Evolutionary conservation across 2,113 vertebrate species (phyloP).

Genomic region (Odocoileus virginianus): DNA sequence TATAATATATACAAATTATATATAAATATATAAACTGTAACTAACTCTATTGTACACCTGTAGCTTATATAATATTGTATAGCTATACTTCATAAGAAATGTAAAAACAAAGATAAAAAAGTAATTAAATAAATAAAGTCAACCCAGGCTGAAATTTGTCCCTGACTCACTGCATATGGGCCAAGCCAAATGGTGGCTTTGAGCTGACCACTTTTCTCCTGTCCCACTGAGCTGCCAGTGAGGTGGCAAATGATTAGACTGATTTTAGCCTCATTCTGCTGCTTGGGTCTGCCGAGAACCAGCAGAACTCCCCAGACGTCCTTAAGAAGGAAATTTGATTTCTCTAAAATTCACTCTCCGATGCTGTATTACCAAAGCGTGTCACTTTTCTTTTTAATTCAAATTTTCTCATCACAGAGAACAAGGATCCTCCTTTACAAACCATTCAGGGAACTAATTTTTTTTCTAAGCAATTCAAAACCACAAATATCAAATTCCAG

Average conservation of each 20-base stretch:
- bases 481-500: background rate
- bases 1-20: background rate
- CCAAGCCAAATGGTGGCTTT: background rate
- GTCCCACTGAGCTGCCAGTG: background rate
- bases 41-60: background rate
- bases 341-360: background rate
- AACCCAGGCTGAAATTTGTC: background rate
- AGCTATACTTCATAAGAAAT: background rate
- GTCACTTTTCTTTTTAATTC: constrained; percentile 19
- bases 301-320: background rate
- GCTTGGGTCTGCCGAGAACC: background rate
- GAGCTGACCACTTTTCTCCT: background rate
- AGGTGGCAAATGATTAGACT: background rate
- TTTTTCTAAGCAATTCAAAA: constrained; percentile 26
- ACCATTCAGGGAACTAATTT: background rate
- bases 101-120: background rate
- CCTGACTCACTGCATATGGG: background rate
- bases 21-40: background rate
- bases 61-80: background rate
- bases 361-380: background rate
- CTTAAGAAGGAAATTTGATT: background rate
- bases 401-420: background rate
- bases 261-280: background rate
- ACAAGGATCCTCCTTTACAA: background rate
- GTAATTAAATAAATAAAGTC: background rate